These are phyloP conservation scores for Eupeodes latifasciatus DNA, from an alignment of 2,888 invertebrate species.

Conservation along the genomic window DNA sequence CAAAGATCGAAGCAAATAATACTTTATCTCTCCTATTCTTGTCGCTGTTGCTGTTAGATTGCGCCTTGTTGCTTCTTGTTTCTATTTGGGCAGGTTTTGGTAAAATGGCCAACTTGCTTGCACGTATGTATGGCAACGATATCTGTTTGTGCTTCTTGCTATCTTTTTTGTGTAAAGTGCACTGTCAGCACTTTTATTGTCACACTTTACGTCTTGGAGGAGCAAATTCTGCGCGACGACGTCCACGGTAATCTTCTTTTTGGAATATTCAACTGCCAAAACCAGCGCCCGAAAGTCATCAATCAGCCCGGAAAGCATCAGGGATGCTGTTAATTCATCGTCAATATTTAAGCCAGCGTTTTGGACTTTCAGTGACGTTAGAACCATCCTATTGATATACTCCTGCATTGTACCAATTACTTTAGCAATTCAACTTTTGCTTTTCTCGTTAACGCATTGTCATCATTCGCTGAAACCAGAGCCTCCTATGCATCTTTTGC, in stretches of 20 bases:
- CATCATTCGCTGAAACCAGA: conserved; percentile 69
- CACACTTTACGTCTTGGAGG: conserved; percentile 69
- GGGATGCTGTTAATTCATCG: no score
- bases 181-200: conserved; percentile 49
- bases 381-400: conserved; percentile 51
- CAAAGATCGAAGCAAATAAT: conserved; percentile 54
- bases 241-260: conserved; percentile 52
- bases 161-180: no score
- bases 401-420: conserved; percentile 53
- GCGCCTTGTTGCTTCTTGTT: conserved; percentile 20
- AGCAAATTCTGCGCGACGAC: conserved; percentile 50
- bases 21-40: conserved; percentile 43
- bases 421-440: conserved; percentile 72
- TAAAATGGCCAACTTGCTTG: conserved; percentile 59
- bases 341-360: conserved; percentile 63
- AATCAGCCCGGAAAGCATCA: no score
- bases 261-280: conserved; percentile 64
- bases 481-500: conserved; percentile 76
- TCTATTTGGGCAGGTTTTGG: conserved; percentile 60
- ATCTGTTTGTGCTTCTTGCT: no score
- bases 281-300: conserved; percentile 58
- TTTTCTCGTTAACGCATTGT: conserved; percentile 69
- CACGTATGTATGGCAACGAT: no score
- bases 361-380: conserved; percentile 68
- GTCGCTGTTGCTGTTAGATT: neutral